Percentiles rank a stretch among this genome's conserved stretches.
phyloP scores from a whole-genome alignment of 2,888 invertebrate genomes.

The Drosophila mayaguana region DNA sequence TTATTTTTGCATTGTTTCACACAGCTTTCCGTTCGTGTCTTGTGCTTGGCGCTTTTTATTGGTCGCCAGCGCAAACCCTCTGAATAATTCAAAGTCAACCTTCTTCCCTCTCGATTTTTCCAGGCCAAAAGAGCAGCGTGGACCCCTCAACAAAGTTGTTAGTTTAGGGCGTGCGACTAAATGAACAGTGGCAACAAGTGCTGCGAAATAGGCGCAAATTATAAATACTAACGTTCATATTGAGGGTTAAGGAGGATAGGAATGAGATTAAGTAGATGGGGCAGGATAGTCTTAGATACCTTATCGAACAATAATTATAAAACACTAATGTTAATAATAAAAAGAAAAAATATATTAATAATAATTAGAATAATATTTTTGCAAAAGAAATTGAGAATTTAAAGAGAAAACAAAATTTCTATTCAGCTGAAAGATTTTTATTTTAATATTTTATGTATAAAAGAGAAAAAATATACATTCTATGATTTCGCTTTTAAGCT shows the following conservation, averaged over 20 bases:
- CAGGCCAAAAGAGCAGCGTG: conserved; percentile 55
- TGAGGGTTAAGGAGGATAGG: not conserved
- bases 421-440: too few relatives aligned
- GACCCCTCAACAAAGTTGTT: conserved; percentile 42
- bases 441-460: too few relatives aligned
- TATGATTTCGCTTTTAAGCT: not conserved
- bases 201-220: not conserved
- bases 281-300: too few relatives aligned
- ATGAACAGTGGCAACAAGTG: conserved; percentile 27
- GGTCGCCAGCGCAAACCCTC: conserved; percentile 53
- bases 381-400: too few relatives aligned
- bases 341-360: too few relatives aligned
- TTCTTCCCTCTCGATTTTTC: conserved; percentile 40
- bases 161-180: conserved; percentile 14
- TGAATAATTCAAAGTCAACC: conserved; percentile 68
- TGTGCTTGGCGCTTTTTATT: conserved; percentile 56
- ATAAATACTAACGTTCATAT: not conserved
- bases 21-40: conserved; percentile 16
- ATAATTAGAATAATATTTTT: too few relatives aligned
- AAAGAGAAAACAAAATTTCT: too few relatives aligned
- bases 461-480: not conserved
- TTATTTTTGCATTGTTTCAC: conserved; percentile 29
- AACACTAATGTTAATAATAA: too few relatives aligned
- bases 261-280: not conserved
- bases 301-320: too few relatives aligned